phyloP scores from a whole-genome alignment of 2,797 vertebrate species.

The Holocentrus rufus region DNA sequence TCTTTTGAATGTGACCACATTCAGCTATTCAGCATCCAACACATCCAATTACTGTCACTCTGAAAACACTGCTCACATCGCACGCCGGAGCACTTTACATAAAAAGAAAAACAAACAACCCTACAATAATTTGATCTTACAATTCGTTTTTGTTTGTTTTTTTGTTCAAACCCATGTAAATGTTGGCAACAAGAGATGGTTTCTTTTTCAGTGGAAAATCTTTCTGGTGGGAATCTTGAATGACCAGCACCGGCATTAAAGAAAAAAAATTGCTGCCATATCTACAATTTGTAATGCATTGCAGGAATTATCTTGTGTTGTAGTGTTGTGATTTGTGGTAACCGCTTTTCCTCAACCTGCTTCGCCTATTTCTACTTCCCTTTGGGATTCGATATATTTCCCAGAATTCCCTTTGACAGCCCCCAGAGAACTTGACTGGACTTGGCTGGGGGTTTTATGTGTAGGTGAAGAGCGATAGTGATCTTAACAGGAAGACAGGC shows the following conservation, averaged over 20 bases:
- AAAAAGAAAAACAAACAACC: slow-evolving; percentile 33
- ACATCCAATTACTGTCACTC: slow-evolving; percentile 26
- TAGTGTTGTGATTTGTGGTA: too few relatives aligned
- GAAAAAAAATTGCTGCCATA: too few relatives aligned
- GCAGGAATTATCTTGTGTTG: too few relatives aligned
- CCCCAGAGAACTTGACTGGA: too few relatives aligned
- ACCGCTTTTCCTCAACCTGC: too few relatives aligned
- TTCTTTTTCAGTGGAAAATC: neutral
- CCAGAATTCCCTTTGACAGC: too few relatives aligned
- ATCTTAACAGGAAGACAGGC: too few relatives aligned
- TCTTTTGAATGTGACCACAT: slow-evolving; percentile 35
- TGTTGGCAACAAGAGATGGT: neutral
- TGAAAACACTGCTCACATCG: slow-evolving; percentile 31
- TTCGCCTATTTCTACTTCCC: too few relatives aligned
- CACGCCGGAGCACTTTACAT: slow-evolving; percentile 14
- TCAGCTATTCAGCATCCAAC: slow-evolving; percentile 24
- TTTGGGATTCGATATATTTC: too few relatives aligned
- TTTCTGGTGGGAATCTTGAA: neutral
- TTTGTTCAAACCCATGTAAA: neutral
- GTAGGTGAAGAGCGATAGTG: too few relatives aligned
- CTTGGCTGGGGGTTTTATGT: too few relatives aligned
- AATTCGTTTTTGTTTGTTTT: neutral
- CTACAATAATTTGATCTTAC: slow-evolving; percentile 23
- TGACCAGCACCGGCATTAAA: neutral
- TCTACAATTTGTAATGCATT: too few relatives aligned